These are phyloP conservation scores for Octopus bimaculoides DNA, from an alignment of 1,140 invertebrate species.

Conservation along the genomic window DNA sequence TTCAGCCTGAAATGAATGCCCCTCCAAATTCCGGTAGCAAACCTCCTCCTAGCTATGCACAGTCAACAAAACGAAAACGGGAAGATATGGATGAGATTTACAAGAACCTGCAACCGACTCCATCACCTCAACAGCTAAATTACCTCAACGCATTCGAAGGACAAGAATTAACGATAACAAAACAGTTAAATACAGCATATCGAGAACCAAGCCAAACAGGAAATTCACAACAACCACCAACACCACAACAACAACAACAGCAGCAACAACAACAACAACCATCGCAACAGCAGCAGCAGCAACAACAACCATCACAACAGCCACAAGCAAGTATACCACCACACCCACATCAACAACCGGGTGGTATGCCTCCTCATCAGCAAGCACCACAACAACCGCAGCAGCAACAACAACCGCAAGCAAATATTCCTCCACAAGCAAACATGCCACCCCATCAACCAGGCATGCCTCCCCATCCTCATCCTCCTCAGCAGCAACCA, in stretches of 20 bases:
- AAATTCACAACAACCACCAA: conserved; percentile 12
- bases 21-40: conserved; percentile 33
- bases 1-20: conserved; percentile 40
- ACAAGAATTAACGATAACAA: conserved; percentile 94
- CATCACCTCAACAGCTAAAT: conserved; percentile 92
- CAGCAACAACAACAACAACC: background rate
- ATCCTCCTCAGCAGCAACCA: background rate
- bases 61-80: conserved; percentile 52
- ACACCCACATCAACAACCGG: background rate
- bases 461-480: too few relatives aligned
- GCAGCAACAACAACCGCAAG: background rate
- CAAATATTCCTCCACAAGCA: background rate
- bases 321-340: conserved; percentile 31
- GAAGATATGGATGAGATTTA: conserved; percentile 52
- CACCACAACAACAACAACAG: conserved; percentile 13
- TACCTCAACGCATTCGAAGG: conserved; percentile 94
- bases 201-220: conserved; percentile 39
- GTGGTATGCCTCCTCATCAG: background rate
- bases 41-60: conserved; percentile 55
- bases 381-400: too few relatives aligned
- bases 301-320: conserved; percentile 25
- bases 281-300: conserved; percentile 17
- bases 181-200: conserved; percentile 77
- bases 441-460: too few relatives aligned
- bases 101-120: conserved; percentile 87